phyloP scores from a whole-genome alignment of 2,113 vertebrate genomes.

The Ibidorhyncha struthersii region DNA sequence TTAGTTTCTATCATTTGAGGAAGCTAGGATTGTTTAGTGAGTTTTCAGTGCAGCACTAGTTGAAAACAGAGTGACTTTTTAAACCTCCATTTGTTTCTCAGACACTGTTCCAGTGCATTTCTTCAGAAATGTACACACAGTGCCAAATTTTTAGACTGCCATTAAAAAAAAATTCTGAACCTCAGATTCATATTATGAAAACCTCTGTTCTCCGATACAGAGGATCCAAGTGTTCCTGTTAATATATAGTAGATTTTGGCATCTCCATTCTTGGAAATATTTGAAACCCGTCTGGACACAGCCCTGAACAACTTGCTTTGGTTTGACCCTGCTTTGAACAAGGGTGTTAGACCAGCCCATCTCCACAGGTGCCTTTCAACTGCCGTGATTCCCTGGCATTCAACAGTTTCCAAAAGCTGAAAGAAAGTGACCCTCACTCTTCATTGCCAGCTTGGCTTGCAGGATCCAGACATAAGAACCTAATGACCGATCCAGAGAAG shows the following conservation, averaged over 20 bases:
- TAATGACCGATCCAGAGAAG: background rate
- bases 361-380: background rate
- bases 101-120: background rate
- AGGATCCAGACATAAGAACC: background rate
- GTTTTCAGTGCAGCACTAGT: background rate
- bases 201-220: background rate
- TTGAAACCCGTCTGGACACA: background rate
- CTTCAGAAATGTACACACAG: background rate
- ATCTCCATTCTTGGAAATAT: background rate
- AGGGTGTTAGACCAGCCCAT: background rate
- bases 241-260: background rate
- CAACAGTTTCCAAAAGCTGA: background rate
- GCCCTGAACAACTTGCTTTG: background rate
- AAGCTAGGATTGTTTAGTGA: background rate
- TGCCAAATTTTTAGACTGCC: background rate
- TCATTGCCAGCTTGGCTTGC: background rate
- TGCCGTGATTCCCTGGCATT: accelerated
- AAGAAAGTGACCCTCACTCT: background rate
- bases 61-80: background rate
- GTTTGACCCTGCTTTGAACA: background rate
- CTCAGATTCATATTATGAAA: background rate
- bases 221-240: background rate
- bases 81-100: background rate
- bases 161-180: background rate
- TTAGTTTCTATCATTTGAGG: background rate